Percentiles rank a stretch among this genome's conserved stretches.
Conservation (phyloP, 2,113 vertebrate species). For the Ardeotis arabs region DNA sequence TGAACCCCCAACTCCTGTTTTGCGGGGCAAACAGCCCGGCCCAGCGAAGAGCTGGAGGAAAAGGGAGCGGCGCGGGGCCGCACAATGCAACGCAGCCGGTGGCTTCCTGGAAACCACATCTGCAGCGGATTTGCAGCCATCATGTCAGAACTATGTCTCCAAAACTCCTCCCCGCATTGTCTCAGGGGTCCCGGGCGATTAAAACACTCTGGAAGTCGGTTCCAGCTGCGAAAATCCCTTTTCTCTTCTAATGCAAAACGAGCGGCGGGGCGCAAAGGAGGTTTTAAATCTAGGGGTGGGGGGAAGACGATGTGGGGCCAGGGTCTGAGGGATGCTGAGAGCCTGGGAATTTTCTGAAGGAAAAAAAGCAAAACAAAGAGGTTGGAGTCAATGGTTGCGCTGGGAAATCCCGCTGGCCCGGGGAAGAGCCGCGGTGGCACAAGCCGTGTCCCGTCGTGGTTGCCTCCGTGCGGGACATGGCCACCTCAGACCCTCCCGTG, state of each 20-base stretch:
- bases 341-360: not conserved
- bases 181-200: slow-evolving; percentile 35
- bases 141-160: slow-evolving; percentile 37
- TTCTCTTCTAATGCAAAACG: not conserved
- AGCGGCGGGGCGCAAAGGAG: not conserved
- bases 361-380: not conserved
- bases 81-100: not conserved
- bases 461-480: fast-evolving
- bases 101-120: slow-evolving; percentile 59
- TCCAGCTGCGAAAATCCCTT: slow-evolving; percentile 40
- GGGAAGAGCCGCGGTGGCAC: fast-evolving
- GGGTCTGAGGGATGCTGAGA: not conserved
- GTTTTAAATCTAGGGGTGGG: not conserved
- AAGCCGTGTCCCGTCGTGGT: fast-evolving
- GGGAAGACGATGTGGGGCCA: not conserved
- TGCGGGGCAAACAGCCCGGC: fast-evolving
- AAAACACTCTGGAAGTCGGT: not conserved
- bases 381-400: not conserved
- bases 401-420: not conserved
- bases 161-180: slow-evolving; percentile 58
- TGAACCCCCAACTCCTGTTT: not conserved
- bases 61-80: not conserved
- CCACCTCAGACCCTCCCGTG: not conserved
- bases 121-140: slow-evolving; percentile 50
- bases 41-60: not conserved